phyloP scores from a whole-genome alignment of 2,888 invertebrate genomes.

The Pollenia angustigena region DNA sequence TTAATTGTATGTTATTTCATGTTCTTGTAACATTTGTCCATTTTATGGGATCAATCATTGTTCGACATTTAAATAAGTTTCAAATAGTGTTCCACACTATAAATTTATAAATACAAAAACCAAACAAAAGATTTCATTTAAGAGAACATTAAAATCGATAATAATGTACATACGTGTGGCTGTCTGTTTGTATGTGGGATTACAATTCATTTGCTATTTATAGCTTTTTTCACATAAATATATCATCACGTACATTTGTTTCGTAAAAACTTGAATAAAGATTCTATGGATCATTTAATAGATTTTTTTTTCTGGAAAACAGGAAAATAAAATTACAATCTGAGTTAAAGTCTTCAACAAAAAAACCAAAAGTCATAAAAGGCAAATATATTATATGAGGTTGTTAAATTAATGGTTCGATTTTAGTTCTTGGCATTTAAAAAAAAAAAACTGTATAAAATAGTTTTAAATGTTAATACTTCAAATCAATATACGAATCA shows the following conservation, averaged over 20 bases:
- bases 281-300: not conserved
- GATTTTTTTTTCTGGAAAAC: not conserved
- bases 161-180: not conserved
- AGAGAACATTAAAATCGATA: not conserved
- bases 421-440: too few relatives aligned
- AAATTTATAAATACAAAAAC: conserved; percentile 8
- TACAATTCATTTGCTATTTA: not conserved
- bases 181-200: not conserved
- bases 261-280: too few relatives aligned
- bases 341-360: not conserved
- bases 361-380: not conserved
- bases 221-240: not conserved
- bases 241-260: too few relatives aligned
- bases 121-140: not conserved
- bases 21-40: conserved; percentile 66
- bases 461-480: too few relatives aligned
- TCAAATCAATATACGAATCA: too few relatives aligned
- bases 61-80: conserved; percentile 75
- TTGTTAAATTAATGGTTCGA: too few relatives aligned
- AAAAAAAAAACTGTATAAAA: too few relatives aligned
- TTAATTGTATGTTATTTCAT: conserved; percentile 47
- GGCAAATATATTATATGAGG: not conserved
- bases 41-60: conserved; percentile 74
- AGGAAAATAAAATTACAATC: not conserved
- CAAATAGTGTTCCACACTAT: conserved; percentile 60